Evolutionary conservation across 2,113 vertebrate species (phyloP).

Genomic region (Corapipo altera): DNA sequence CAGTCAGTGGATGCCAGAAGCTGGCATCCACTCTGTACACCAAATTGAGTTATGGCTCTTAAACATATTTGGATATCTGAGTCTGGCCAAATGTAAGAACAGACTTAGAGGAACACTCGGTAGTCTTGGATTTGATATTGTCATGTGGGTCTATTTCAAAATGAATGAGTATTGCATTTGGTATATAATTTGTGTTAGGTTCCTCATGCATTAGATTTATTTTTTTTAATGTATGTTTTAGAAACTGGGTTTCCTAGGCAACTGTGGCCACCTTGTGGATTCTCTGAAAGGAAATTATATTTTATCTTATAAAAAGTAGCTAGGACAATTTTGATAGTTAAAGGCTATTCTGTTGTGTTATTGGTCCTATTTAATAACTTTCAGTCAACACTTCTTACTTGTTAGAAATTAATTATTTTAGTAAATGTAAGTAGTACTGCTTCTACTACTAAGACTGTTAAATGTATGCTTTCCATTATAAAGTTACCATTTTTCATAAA

Average conservation of each 20-base stretch:
- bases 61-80: not conserved
- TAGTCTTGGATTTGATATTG: not conserved
- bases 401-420: not conserved
- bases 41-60: not conserved
- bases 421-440: not conserved
- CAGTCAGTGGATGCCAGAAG: not conserved
- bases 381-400: not conserved
- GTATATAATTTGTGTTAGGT: not conserved
- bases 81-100: not conserved
- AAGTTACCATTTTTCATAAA: not conserved
- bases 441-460: not conserved
- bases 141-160: not conserved
- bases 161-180: not conserved
- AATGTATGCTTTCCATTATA: not conserved
- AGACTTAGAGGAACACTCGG: not conserved
- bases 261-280: slow-evolving; percentile 48
- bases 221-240: not conserved
- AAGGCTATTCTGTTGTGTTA: not conserved
- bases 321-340: not conserved
- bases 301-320: not conserved
- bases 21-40: not conserved
- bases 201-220: not conserved
- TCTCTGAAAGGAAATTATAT: not conserved
- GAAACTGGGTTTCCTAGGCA: not conserved
- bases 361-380: not conserved